Evolutionary conservation across 92 coral and sea anemone species (phyloP), one percentile per base, ranked within the genome.

Genomic region (Virgularia gustaviana): DNA sequence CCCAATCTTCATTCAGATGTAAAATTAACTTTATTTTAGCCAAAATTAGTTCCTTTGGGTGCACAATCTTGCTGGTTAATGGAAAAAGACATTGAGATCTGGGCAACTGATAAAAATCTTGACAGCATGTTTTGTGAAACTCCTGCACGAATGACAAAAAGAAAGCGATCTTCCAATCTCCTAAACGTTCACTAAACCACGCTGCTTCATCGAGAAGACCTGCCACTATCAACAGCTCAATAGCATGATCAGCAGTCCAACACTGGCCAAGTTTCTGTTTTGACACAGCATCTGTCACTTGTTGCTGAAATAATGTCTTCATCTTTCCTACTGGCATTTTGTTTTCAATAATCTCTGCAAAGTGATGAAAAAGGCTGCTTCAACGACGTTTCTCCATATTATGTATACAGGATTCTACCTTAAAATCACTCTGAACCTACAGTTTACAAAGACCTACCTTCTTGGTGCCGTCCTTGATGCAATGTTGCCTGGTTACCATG

Each of bases 141-240:
- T 45, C 49, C 12, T 37, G 49, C 4, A 90, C 83, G 24, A 89
- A 87, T 0, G 99, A 86, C 31, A 94, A 78, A n/a, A 89, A 31
- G 66, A 94, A 71, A n/a, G 99, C 83, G 34, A 85, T 82, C 75
- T 94, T 94, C 99, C 99, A 94, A 57, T 94, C 99, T 34, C 99
- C 99, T 11, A 94, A 76, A 38, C 90, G 81, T 49, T 54, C 83
- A 39, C 94, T 88, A 49, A 94, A 65, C 94, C 90, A 87, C 13
- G 96, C 89, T 0, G 87, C 96, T 49, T 94, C 99, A 9, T 85
- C 79, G 36, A 94, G 23, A 20, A 89, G 83, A 24, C 99, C 99
- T 2, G 96, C 84, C 16, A 94, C 83, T 28, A 94, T 79, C 87
- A 94, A 76, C 0, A 94, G 81, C 41, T 94, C 96, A 41, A 94